Evolutionary conservation across 2,888 invertebrate species (phyloP), one percentile per base, ranked within the genome.

Genomic region (Agrotis ipsilon): DNA sequence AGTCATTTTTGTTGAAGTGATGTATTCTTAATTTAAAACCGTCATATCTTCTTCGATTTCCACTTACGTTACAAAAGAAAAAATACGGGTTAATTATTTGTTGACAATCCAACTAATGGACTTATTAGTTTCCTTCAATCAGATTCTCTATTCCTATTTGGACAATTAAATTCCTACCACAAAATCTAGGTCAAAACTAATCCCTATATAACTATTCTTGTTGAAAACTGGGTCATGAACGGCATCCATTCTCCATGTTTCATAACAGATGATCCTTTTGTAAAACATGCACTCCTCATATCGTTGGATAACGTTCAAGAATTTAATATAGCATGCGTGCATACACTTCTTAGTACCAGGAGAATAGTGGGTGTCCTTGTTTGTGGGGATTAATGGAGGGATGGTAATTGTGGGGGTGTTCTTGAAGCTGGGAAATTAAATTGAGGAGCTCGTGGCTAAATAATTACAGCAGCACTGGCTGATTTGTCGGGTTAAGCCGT

Each of bases 271-370:
- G 61, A 52, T 46, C 64, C 72, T 68, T 75, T 77, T 69, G 54
- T 64, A 54, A 61, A 19, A 63, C 65, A 68, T 62, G 72, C 72
- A 72, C 73, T 82, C 75, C 73, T 82, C 75, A 83, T 85, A 82
- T 59, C 60, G 51, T 54, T 19, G 83, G 85, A 85, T 85, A 68
- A 80, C 61, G 80, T 57, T 65, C 75, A 64, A 82, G 83, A 83
- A 85, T 83, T 83, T 83, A 83, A 83, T 83, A 83, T 80, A 74
- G 61, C 75, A 80, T 68, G 64, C 58, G 66, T 81, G 59, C 77
- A 68, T 73, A 65, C 71, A 69, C 59, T 21, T 39, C 32, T 18
- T 21, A 48, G 51, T 16, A 32, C 60, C 24, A 51, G 75, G 55
- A 57, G 67, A 49, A 52, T 49, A 19, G 54, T 5, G 24, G 3